Conservation (phyloP, 2,888 invertebrate species). For the Drosophila sordidula region DNA sequence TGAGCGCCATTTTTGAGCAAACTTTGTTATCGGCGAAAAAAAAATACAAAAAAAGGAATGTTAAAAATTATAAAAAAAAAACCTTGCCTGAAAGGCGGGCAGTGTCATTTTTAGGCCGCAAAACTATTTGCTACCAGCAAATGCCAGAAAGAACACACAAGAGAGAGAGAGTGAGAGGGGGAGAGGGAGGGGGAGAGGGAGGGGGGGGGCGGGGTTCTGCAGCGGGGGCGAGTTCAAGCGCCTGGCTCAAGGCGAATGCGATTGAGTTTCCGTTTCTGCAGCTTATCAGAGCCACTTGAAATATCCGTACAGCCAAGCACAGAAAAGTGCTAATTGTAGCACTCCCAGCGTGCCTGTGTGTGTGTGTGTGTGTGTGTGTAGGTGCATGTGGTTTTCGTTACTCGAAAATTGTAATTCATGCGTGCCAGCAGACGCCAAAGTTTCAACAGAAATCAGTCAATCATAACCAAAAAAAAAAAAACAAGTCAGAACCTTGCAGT, state of each 20-base stretch:
- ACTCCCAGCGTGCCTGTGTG: conserved; percentile 22
- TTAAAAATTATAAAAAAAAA: conserved; percentile 1
- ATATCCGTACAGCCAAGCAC: conserved; percentile 34
- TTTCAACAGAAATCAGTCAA: conserved; percentile 80
- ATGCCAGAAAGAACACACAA: conserved; percentile 6
- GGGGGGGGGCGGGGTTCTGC: background rate
- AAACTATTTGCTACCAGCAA: conserved; percentile 70
- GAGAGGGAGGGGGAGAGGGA: background rate
- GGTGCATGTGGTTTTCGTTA: conserved; percentile 65
- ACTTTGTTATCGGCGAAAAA: conserved; percentile 72
- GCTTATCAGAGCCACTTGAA: conserved; percentile 72
- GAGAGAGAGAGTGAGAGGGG: background rate
- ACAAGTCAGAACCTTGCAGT: background rate
- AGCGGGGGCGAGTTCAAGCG: conserved; percentile 66
- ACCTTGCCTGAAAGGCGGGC: background rate
- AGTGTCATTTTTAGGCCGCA: conserved; percentile 73
- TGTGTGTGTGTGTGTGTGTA: conserved; percentile 6
- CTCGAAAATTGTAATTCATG: conserved; percentile 77
- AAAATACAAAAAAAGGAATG: conserved; percentile 15
- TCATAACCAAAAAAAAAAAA: conserved; percentile 70
- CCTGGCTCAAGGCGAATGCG: conserved; percentile 72
- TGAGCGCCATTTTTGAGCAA: conserved; percentile 62
- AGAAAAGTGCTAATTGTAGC: conserved; percentile 76
- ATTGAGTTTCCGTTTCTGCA: conserved; percentile 54
- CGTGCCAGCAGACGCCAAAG: conserved; percentile 78